phyloP scores from a whole-genome alignment of 1,140 invertebrate genomes.

The Aphis craccivora region DNA sequence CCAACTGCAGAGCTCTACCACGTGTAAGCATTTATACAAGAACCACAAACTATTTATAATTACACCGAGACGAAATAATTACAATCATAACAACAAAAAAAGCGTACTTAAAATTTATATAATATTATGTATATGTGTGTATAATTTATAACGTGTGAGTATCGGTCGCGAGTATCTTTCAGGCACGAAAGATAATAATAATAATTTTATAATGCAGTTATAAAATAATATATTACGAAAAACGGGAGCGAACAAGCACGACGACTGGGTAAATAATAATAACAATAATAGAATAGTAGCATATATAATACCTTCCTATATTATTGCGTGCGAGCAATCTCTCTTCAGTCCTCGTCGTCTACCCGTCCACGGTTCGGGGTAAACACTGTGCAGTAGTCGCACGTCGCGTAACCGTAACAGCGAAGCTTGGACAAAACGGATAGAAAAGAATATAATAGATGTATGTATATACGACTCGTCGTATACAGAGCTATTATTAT shows the following conservation, averaged over 20 bases:
- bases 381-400: background rate
- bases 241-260: background rate
- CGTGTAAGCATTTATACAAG: no score
- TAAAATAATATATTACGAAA: background rate
- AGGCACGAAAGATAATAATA: background rate
- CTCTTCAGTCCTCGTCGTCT: background rate
- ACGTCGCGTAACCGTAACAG: background rate
- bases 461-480: background rate
- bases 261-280: background rate
- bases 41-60: no score
- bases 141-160: background rate
- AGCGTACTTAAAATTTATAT: no score
- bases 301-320: background rate
- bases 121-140: no score
- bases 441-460: conserved; percentile 4
- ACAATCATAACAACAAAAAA: no score
- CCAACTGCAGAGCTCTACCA: no score
- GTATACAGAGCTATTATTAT: conserved; percentile 22
- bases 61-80: no score
- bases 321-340: background rate
- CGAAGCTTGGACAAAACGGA: background rate
- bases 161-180: background rate
- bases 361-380: background rate
- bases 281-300: background rate
- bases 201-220: background rate